Evolutionary conservation across 2,888 invertebrate genomes (phyloP).

Genomic region (Epirrhoe alternata): DNA sequence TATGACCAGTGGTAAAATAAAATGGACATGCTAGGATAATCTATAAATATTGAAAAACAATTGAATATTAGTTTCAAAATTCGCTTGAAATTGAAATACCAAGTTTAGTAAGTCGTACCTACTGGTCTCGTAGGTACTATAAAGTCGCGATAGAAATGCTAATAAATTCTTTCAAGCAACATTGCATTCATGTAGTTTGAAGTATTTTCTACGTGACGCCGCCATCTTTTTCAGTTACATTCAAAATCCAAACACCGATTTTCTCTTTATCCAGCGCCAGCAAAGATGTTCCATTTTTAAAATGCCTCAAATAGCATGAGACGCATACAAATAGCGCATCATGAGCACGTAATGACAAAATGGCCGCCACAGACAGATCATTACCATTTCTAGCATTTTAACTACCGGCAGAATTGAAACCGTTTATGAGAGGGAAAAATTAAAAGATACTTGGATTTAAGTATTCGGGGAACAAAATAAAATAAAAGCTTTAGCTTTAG

Average conservation of each 20-base stretch:
- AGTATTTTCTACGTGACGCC: not conserved
- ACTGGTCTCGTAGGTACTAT: too few species aligned
- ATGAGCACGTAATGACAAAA: slow-evolving; percentile 55
- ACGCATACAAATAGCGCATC: slow-evolving; percentile 59
- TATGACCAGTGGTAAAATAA: not conserved
- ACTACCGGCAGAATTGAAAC: slow-evolving; percentile 58
- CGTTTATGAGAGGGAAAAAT: slow-evolving; percentile 59
- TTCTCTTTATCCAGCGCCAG: slow-evolving; percentile 23
- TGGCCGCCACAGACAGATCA: slow-evolving; percentile 54
- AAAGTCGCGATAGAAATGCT: too few species aligned
- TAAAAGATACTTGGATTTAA: slow-evolving; percentile 49
- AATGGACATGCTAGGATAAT: too few species aligned
- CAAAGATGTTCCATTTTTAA: slow-evolving; percentile 40
- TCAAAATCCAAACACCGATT: slow-evolving; percentile 28
- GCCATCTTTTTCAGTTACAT: slow-evolving; percentile 15
- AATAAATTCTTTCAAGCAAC: too few species aligned
- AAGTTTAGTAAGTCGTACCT: too few species aligned
- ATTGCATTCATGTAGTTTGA: too few species aligned
- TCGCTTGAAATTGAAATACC: too few species aligned
- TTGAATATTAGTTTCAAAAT: too few species aligned
- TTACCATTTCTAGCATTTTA: slow-evolving; percentile 54
- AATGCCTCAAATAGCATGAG: slow-evolving; percentile 43
- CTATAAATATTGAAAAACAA: too few species aligned
- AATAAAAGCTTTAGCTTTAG: slow-evolving; percentile 43
- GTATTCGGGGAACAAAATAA: slow-evolving; percentile 50